Evolutionary conservation across 2,113 vertebrate species (phyloP).

Genomic region (Otis tarda): DNA sequence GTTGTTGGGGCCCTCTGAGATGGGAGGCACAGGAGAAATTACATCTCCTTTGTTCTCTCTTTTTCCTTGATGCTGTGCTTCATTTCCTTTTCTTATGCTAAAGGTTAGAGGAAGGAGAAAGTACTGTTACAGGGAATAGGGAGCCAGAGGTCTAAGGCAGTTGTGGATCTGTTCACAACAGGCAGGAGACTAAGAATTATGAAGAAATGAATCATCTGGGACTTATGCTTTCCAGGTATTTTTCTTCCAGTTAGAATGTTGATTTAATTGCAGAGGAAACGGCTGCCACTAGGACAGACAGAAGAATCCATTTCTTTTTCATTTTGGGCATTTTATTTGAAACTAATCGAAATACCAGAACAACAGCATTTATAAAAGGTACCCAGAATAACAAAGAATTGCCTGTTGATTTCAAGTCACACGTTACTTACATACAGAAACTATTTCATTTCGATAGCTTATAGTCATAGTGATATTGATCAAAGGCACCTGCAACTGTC

Average conservation of each 20-base stretch:
- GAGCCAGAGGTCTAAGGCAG: not conserved
- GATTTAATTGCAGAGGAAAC: not conserved
- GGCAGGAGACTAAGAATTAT: not conserved
- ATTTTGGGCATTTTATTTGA: conserved; percentile 57
- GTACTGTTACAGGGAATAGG: not conserved
- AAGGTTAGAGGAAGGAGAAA: conserved; percentile 10
- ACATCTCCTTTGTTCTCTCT: not conserved
- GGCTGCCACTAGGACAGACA: conserved; percentile 7
- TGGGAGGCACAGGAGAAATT: not conserved
- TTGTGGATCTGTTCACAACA: not conserved
- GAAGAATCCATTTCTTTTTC: conserved; percentile 10
- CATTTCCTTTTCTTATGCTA: not conserved
- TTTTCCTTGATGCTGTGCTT: not conserved
- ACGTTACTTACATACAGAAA: conserved; percentile 32
- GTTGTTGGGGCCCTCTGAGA: not conserved
- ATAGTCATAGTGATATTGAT: conserved; percentile 9
- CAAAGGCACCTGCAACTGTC: conserved; percentile 63
- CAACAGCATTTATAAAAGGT: conserved; percentile 51
- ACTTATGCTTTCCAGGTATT: not conserved
- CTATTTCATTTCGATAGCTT: conserved; percentile 22
- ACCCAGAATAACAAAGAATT: conserved; percentile 33
- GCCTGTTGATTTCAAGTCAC: conserved; percentile 25
- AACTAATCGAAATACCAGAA: conserved; percentile 22
- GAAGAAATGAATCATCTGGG: not conserved
- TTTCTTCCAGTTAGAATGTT: not conserved